Base-by-base conservation (phyloP, 2,888 invertebrate species). In the Chrysolina haemoptera region DNA sequence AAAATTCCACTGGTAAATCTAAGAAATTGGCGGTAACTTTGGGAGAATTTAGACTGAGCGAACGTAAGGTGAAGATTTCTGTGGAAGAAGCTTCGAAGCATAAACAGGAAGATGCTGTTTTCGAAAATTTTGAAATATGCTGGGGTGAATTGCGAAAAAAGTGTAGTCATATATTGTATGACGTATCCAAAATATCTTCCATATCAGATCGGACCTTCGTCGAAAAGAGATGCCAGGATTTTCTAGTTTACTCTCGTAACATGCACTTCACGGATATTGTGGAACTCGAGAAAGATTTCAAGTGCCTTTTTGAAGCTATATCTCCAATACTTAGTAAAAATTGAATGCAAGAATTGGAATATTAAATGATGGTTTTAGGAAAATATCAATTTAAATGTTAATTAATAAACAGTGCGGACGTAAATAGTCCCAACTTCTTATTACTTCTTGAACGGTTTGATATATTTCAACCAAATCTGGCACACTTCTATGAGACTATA, bases 21-120 rank as follows among this genome's bases (percentile, higher is more conserved):
- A 77, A 73, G 0, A 74, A 73, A 55, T 20, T 78, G n/a, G 46
- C 46, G 1, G 72, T 79, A 6, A 76, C 71, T 0, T 41, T 79
- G 62, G 72, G 76, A 1, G 70, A 76, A 41, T 78, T 68, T 64
- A 59, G 76, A 18, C 20, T 79, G 3, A 78, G 78, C 41, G 75
- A 79, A 35, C 41, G 66, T 11, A 67, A 75, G 63, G 69, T 77
- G 22, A 76, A 71, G 69, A 22, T 62, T 16, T 20, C 50, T n/a
- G 63, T 69, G 41, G 64, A 69, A 40, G 76, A 75, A 48, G 77
- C 78, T 16, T 68, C 73, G 43, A 66, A 73, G 62, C 68, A 71
- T 12, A 71, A 67, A 65, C 0, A 20, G 6, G 75, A 76, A 16
- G 79, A 79, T 53, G 70, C 75, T 1, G 14, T 62, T 46, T 79